Evolutionary conservation across 2,797 vertebrate species (phyloP).

Genomic region (Halcyon badia): DNA sequence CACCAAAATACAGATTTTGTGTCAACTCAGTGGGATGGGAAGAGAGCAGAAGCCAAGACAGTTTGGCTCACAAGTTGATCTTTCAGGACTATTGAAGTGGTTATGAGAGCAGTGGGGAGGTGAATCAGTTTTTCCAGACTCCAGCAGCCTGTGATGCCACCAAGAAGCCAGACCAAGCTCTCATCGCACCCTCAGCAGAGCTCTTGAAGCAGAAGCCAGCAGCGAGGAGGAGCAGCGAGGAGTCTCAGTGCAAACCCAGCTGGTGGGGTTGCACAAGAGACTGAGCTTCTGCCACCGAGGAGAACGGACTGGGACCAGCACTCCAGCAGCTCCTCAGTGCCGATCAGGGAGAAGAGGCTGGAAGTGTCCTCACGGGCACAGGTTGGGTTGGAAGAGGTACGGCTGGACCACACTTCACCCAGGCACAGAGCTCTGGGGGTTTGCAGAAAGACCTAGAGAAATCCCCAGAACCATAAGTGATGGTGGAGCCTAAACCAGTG

Average conservation of each 20-base stretch:
- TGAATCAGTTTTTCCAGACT: background rate
- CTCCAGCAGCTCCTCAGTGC: background rate
- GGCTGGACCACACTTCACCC: background rate
- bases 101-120: background rate
- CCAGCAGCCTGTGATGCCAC: background rate
- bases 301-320: background rate
- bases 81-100: background rate
- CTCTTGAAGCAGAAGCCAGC: background rate
- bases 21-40: background rate
- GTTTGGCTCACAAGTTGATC: background rate
- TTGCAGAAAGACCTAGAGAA: background rate
- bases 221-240: accelerated
- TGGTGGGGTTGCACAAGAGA: background rate
- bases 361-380: background rate
- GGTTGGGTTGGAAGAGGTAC: background rate
- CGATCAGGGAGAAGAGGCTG: background rate
- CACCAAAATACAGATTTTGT: background rate
- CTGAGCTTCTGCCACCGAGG: background rate
- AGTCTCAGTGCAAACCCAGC: background rate
- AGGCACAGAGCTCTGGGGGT: background rate
- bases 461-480: accelerated
- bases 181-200: background rate
- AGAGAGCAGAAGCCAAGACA: background rate
- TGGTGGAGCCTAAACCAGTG: background rate
- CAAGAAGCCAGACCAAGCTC: background rate